phyloP scores from a whole-genome alignment of 2,888 invertebrate genomes.

The Drosophila siamana region DNA sequence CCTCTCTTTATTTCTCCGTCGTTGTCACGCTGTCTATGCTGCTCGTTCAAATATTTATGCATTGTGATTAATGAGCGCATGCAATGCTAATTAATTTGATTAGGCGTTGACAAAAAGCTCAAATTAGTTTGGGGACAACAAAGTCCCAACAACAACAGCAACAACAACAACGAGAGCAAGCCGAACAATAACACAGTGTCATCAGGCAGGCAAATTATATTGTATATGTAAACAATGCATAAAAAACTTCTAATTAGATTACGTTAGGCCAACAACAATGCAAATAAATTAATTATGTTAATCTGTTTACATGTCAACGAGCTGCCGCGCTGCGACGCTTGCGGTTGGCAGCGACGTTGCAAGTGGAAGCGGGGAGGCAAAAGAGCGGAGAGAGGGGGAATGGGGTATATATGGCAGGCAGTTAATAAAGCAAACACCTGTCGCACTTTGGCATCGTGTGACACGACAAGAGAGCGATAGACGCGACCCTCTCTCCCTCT shows the following conservation, averaged over 20 bases:
- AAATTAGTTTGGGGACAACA: conserved; percentile 60
- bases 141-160: conserved; percentile 30
- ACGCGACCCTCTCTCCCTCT: neutral
- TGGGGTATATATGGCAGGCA: conserved; percentile 24
- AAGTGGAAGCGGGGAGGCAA: neutral
- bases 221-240: neutral
- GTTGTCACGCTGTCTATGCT: too few species aligned
- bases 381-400: too few species aligned
- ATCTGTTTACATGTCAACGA: conserved; percentile 76
- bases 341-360: too few species aligned
- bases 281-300: conserved; percentile 81
- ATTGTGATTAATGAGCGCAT: conserved; percentile 60
- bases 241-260: conserved; percentile 40
- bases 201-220: conserved; percentile 31
- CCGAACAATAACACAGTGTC: too few species aligned
- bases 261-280: conserved; percentile 45
- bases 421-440: conserved; percentile 77
- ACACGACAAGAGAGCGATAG: neutral
- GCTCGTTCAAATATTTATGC: conserved; percentile 45
- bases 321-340: conserved; percentile 23
- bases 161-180: too few species aligned
- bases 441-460: conserved; percentile 42
- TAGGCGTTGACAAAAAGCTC: conserved; percentile 64
- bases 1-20: too few species aligned
- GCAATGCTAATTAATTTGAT: conserved; percentile 76